Evolutionary conservation across 2,888 invertebrate genomes (phyloP), one percentile per base, ranked within the genome.

Genomic region (Ormyrus thymus): DNA sequence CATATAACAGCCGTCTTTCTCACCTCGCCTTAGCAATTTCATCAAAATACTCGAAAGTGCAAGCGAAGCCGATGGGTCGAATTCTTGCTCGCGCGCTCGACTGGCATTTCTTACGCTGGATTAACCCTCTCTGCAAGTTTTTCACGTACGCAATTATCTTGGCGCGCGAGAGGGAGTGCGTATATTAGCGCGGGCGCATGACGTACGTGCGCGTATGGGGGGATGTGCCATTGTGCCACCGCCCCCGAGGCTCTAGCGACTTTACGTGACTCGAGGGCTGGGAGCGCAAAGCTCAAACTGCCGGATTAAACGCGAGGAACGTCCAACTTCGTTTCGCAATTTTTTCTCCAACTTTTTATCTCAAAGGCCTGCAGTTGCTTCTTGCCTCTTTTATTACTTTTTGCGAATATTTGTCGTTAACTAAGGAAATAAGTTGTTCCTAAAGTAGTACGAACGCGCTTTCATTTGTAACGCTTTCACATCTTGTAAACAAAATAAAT

Each of bases 221-320:
- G 45, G 56, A 58, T 15, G 10, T 10, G 64, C 11, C 10, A 56
- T 48, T 43, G 29, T 29, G 55, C 13, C n/a, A 29, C 51, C 29
- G 48, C 13, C 10, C 9, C 29, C 29, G 29, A 29, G 29, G 15
- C 58, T 69, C 29, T 73, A 81, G 78, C 62, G 68, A 78, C 50
- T 61, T 79, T 79, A 75, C 74, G 79, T 70, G 74, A 75, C 70
- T 75, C 55, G 13, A n/a, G 13, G 64, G 13, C 45, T 11, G 0
- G n/a, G 45, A 62, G 62, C 10, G 56, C 43, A 15, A 48, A 78
- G 81, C 78, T 79, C 70, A 68, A 82, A 82, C 78, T 83, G 82
- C 78, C 66, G 80, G 82, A 83, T 83, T 82, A 84, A 83, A 82
- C 80, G 80, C 80, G 78, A 80, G 78, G 61, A 72, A 70, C 75